Base-by-base conservation (phyloP, 2,797 vertebrate species). In the Triplophysa yarkandensis region DNA sequence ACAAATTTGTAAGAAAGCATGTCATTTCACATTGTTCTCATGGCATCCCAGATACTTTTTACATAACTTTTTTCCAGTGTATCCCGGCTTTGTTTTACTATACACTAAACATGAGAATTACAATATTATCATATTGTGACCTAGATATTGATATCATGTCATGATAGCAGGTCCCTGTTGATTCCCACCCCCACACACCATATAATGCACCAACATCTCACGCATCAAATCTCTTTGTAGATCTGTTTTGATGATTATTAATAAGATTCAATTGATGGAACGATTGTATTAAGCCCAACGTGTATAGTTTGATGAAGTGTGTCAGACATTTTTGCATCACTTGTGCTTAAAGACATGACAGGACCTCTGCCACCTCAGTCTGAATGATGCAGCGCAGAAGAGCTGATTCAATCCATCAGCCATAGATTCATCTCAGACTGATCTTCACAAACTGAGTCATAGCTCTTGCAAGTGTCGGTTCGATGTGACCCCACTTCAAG, bases 111-210 rank as follows among this genome's bases (percentile, higher is more conserved):
- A 41, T 44, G 6, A 44, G 5, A 14, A 25, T 52, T 3, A 23
- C 52, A 55, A 14, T 14, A 55, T 55, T 55, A 27, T 27, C 13
- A 27, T 28, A 54, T 17, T 55, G 25, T 28, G 52, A 55, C 52
- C 25, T 25, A 55, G 52, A 28, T 27, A 55, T 55, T 28, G 25
- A 55, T 55, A 55, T 55, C 16, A 55, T 55, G 14, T 55, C 23
- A 17, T 28, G 16, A 25, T 27, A 25, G 25, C 52, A 28, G 52
- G 52, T 55, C 25, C 44, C 25, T 14, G 23, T 21, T 27, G 50
- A 54, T 54, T 54, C 4, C 50, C 30, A 34, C 72, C 80, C 64
- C 64, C 64, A 10, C 54, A 14, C 50, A 6, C 2, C 50, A 14
- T 27, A 2, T 54, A 25, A 50, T 27, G 50, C 50, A 54, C 2